Evolutionary conservation across 2,888 invertebrate species (phyloP).

Genomic region (Dorcus parallelipipedus): DNA sequence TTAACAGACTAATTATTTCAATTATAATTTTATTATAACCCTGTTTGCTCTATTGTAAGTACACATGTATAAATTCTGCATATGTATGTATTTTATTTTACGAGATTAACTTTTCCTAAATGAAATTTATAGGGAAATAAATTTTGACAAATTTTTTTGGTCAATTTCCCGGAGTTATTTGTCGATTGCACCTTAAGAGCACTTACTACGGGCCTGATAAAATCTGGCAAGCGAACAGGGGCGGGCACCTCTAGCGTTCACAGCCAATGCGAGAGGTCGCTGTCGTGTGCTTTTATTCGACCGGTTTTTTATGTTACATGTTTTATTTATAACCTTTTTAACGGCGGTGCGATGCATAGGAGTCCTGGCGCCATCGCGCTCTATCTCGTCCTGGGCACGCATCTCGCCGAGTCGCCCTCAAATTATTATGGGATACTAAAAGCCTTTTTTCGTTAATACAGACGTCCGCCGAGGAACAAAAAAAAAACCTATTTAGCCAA

Average conservation of each 20-base stretch:
- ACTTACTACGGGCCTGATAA: too few species aligned
- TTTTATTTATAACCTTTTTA: slow-evolving; percentile 45
- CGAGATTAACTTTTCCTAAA: too few species aligned
- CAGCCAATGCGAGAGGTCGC: slow-evolving; percentile 21
- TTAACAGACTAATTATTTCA: too few species aligned
- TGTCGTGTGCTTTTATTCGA: slow-evolving; percentile 32
- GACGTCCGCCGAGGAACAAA: slow-evolving; percentile 4
- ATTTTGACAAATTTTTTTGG: too few species aligned
- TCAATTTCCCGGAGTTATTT: too few species aligned
- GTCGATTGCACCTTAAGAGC: too few species aligned
- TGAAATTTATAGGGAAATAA: too few species aligned
- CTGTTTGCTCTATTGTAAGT: too few species aligned
- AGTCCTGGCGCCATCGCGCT: slow-evolving; percentile 40
- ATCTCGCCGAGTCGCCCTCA: background rate
- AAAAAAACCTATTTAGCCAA: background rate
- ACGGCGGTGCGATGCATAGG: slow-evolving; percentile 37
- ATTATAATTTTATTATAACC: too few species aligned
- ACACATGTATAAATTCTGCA: too few species aligned
- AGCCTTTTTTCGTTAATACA: slow-evolving; percentile 7
- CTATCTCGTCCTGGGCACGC: slow-evolving; percentile 3
- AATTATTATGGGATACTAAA: background rate
- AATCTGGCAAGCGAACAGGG: slow-evolving; percentile 1
- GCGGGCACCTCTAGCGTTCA: slow-evolving; percentile 18
- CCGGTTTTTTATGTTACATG: slow-evolving; percentile 11
- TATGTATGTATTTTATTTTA: too few species aligned